Conservation (phyloP, 2,797 vertebrate species). For the Onychomys leucogaster region DNA sequence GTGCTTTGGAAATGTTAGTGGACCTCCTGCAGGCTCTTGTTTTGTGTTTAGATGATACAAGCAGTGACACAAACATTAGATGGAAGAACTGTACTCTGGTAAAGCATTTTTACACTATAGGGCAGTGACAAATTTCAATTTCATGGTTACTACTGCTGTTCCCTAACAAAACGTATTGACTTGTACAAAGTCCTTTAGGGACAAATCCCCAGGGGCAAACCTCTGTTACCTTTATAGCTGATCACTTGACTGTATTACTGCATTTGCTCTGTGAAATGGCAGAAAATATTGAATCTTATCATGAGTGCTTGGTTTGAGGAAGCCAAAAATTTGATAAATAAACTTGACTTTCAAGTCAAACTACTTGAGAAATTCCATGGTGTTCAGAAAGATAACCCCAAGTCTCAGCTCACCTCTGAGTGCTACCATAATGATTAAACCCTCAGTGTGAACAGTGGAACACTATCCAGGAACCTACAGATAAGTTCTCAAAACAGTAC, state of each 20-base stretch:
- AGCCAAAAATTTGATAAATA: neutral
- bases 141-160: neutral
- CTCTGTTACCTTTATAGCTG: neutral
- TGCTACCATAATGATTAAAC: neutral
- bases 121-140: neutral
- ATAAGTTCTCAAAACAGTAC: neutral
- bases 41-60: neutral
- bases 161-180: neutral
- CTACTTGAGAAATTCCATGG: neutral
- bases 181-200: neutral
- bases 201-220: neutral
- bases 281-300: neutral
- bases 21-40: neutral
- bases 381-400: neutral
- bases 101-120: neutral
- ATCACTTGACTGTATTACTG: neutral
- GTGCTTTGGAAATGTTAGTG: constrained; percentile 2
- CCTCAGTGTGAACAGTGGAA: neutral
- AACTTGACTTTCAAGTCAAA: neutral
- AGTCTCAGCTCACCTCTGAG: neutral
- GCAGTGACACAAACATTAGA: neutral
- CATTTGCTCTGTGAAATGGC: neutral
- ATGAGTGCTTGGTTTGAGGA: neutral
- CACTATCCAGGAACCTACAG: neutral
- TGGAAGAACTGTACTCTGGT: neutral